Conservation (phyloP, 2,113 vertebrate genomes). For the Plotosus lineatus region DNA sequence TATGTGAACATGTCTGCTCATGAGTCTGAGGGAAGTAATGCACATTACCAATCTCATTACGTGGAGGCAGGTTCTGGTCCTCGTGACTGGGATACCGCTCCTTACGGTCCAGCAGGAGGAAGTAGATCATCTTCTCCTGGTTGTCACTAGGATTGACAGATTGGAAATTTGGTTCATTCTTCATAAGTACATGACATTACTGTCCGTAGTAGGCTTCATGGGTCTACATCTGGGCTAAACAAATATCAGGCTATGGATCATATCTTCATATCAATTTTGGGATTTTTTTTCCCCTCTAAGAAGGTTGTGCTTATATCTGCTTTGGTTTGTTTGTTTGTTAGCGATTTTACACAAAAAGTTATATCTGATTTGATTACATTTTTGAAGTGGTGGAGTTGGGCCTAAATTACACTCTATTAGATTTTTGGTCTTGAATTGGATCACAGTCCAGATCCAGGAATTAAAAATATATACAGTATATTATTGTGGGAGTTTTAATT, state of each 20-base stretch:
- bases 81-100: constrained; percentile 96
- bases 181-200: neutral
- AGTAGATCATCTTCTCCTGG: constrained; percentile 99
- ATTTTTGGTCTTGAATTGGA: no score
- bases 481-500: no score
- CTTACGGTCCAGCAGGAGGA: constrained; percentile 94
- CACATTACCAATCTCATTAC: constrained; percentile 87
- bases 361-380: no score
- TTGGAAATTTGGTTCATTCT: neutral
- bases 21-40: neutral
- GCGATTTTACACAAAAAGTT: no score
- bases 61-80: constrained; percentile 94
- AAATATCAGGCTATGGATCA: neutral
- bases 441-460: no score
- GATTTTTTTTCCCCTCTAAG: no score
- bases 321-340: no score
- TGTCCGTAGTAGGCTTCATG: neutral
- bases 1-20: neutral
- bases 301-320: no score
- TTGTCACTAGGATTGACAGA: constrained; percentile 79
- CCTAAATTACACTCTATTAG: no score
- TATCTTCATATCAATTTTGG: neutral
- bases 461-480: no score
- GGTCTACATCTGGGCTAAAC: neutral
- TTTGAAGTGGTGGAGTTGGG: no score